Evolutionary conservation across 2,113 vertebrate genomes (phyloP), one percentile per base, ranked within the genome.

Genomic region (Anas platyrhynchos): DNA sequence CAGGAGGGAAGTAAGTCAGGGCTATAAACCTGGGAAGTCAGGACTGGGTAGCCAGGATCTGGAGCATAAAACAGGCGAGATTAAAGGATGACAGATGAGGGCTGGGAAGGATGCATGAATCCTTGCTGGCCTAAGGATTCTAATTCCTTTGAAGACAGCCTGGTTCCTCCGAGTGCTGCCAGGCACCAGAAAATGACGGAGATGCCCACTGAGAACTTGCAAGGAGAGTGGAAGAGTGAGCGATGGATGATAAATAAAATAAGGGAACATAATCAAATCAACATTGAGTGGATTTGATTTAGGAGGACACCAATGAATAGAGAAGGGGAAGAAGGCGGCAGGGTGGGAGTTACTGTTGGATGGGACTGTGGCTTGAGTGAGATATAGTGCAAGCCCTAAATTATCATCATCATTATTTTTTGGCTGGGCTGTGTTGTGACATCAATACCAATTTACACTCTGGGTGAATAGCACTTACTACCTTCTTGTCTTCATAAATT

Each of bases 391-490:
- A 26, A 88, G 83, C 76, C 91, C 93, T 97, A 96, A 96, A 97
- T 97, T 96, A 97, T 90, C 93, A 95, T 94, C 91, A 83, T 93
- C 90, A 72, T 96, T 91, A 96, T 93, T 96, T 97, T 97, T 96
- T 96, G 95, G 95, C 91, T 94, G 91, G 83, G 95, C 90, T 95
- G 83, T 88, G 89, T 88, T 88, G 85, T 96, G 96, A 96, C 96
- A 97, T 97, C 95, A 96, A 95, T 97, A 97, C 94, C 95, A 95
- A 96, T 97, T 96, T 96, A 95, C 91, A 96, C 96, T 88, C 93
- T 0, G 93, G 91, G 94, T 95, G 96, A 97, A 96, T 68, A 97
- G 94, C 96, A 95, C 96, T 97, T 97, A 96, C 94, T 96, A 93
- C 94, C 83, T 95, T 56, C 94, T 96, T 96, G 96, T 97, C 96